Conservation (phyloP, 2,888 invertebrate species). For the Nysson spinosus region DNA sequence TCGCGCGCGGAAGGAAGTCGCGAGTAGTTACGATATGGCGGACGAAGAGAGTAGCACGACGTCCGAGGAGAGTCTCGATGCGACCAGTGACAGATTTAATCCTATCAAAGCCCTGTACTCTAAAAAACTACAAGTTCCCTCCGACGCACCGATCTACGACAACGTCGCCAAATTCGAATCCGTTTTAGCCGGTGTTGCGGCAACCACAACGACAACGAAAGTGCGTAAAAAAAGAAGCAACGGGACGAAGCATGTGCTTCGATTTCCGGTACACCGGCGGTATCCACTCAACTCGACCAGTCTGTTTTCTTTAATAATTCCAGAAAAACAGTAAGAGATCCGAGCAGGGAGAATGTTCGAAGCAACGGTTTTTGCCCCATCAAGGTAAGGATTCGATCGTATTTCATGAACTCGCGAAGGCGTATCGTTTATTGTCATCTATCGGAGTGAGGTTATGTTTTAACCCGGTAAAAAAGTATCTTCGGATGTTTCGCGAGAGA, state of each 20-base stretch:
- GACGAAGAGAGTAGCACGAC: conserved; percentile 56
- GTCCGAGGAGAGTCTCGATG: conserved; percentile 79
- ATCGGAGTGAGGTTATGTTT: conserved; percentile 41
- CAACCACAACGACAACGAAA: no score
- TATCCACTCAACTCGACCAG: no score
- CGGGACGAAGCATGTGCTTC: no score
- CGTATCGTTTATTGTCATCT: neutral
- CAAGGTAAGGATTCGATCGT: conserved; percentile 66
- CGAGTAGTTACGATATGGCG: conserved; percentile 62
- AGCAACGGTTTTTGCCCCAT: conserved; percentile 64
- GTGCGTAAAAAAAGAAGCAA: conserved; percentile 46
- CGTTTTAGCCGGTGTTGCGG: conserved; percentile 72
- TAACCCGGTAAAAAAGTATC: neutral
- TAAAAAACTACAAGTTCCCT: conserved; percentile 79
- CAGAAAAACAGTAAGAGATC: conserved; percentile 36
- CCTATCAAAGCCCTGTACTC: conserved; percentile 85
- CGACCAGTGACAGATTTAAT: conserved; percentile 82
- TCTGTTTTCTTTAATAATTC: conserved; percentile 22
- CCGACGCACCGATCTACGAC: conserved; percentile 82
- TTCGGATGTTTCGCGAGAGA: conserved; percentile 45
- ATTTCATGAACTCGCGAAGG: neutral
- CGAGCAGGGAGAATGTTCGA: conserved; percentile 39
- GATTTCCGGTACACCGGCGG: no score
- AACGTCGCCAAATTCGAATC: conserved; percentile 83
- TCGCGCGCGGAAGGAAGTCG: neutral